Evolutionary conservation across 2,888 invertebrate species (phyloP).

Genomic region (Orthosia cruda): DNA sequence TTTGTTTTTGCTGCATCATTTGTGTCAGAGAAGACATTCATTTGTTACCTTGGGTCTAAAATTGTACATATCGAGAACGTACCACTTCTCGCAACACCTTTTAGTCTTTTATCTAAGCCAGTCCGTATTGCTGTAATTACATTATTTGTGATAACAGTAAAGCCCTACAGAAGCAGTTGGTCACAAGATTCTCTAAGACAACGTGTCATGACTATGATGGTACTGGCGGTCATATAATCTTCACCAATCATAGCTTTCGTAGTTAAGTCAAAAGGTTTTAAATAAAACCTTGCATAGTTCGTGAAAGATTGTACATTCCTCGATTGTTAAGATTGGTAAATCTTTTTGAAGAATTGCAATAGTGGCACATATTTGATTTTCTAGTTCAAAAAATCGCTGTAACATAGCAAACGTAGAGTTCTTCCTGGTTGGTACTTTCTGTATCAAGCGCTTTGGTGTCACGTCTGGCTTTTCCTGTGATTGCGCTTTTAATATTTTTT

Average conservation of each 20-base stretch:
- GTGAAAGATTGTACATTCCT: not conserved
- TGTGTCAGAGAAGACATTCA: too few species aligned
- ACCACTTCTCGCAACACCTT: too few species aligned
- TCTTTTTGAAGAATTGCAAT: not conserved
- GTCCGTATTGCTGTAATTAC: too few species aligned
- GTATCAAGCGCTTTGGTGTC: conserved; percentile 5
- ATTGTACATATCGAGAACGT: too few species aligned
- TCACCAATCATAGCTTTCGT: conserved; percentile 1
- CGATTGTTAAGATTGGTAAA: not conserved
- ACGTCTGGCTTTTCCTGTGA: not conserved
- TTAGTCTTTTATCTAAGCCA: too few species aligned
- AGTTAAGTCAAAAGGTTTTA: not conserved
- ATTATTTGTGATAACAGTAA: too few species aligned
- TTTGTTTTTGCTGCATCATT: too few species aligned
- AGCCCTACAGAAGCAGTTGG: not conserved
- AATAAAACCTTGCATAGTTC: not conserved
- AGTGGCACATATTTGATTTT: not conserved
- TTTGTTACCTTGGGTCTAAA: too few species aligned
- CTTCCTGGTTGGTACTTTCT: not conserved
- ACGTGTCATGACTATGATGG: not conserved
- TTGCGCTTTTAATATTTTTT: conserved; percentile 10
- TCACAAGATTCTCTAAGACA: not conserved
- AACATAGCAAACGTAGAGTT: too few species aligned
- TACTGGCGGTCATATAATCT: conserved; percentile 11
- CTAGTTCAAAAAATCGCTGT: too few species aligned